These are phyloP conservation scores for Gymnarchus niloticus DNA, from an alignment of 2,113 vertebrate genomes.

Conservation along the genomic window DNA sequence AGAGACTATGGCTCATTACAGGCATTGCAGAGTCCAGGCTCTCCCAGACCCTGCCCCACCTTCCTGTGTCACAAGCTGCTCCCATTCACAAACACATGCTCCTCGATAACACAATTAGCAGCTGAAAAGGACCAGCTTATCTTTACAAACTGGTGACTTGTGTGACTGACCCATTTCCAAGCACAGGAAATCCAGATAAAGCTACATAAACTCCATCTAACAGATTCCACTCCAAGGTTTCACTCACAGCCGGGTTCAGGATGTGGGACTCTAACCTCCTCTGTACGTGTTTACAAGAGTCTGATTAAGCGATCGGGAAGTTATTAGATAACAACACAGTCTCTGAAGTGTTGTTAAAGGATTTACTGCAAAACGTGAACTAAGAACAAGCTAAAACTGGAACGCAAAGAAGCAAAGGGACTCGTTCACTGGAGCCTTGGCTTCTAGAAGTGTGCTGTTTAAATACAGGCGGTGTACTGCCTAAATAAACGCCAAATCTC, in stretches of 20 bases:
- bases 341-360: neutral
- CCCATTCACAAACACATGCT: neutral
- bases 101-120: conserved; percentile 10
- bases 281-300: neutral
- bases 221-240: neutral
- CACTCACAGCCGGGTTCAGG: neutral
- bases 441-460: neutral
- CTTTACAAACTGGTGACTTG: neutral
- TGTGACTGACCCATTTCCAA: neutral
- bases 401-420: neutral
- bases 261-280: neutral
- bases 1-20: neutral
- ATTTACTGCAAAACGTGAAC: neutral
- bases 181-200: conserved; percentile 2
- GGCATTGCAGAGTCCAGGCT: neutral
- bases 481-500: neutral
- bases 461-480: neutral
- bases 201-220: neutral
- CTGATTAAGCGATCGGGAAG: neutral
- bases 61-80: neutral
- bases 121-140: conserved; percentile 30
- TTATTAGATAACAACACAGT: neutral
- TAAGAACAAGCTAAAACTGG: neutral
- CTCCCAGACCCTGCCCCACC: neutral
- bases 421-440: neutral